These are phyloP conservation scores for Holocentrus rufus DNA, from an alignment of 2,797 vertebrate genomes.

Conservation along the genomic window DNA sequence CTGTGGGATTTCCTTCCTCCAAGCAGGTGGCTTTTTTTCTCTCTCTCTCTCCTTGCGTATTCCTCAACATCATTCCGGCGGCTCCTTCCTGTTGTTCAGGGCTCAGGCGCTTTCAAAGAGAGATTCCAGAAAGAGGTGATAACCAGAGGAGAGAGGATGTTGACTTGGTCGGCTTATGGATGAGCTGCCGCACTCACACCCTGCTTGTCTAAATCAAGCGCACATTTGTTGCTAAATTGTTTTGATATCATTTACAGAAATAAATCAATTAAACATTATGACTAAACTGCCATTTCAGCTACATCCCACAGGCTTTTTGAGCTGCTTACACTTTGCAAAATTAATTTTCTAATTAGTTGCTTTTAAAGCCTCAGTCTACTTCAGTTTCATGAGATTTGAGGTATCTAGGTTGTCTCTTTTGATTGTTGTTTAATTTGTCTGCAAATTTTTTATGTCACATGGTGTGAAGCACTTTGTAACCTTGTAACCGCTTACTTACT, in stretches of 20 bases:
- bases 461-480: too few species aligned
- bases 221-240: background rate
- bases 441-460: too few species aligned
- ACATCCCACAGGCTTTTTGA: background rate
- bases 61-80: slow-evolving; percentile 25
- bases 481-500: too few species aligned
- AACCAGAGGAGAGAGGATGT: slow-evolving; percentile 21
- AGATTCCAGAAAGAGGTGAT: slow-evolving; percentile 34
- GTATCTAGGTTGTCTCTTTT: too few species aligned
- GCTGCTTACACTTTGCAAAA: background rate
- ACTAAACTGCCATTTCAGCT: background rate
- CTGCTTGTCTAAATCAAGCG: background rate
- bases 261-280: background rate
- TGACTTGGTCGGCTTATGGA: background rate
- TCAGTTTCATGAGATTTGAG: too few species aligned
- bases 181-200: background rate
- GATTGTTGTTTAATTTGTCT: too few species aligned
- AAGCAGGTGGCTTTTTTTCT: slow-evolving; percentile 18
- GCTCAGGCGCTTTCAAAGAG: slow-evolving; percentile 25
- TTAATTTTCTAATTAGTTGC: too few species aligned
- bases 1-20: slow-evolving; percentile 37
- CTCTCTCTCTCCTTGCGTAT: background rate
- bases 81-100: slow-evolving; percentile 25
- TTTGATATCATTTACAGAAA: too few species aligned
- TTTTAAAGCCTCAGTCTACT: too few species aligned